Percentiles rank a stretch among this genome's conserved stretches.
Evolutionary conservation across 2,113 vertebrate genomes (phyloP).

Genomic region (Hirundichthys speculiger): DNA sequence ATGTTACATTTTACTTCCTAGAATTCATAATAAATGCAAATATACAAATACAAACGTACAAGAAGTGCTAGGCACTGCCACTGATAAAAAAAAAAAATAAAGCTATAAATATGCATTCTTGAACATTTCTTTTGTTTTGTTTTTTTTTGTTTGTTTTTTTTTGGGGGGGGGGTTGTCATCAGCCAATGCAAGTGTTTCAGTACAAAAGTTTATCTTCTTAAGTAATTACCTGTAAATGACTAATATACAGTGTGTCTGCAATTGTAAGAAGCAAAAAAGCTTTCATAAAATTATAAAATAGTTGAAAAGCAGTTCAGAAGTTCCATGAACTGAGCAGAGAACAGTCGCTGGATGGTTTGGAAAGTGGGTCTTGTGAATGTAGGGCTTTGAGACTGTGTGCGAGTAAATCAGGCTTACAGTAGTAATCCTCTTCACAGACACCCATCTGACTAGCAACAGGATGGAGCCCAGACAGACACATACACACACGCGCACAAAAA

Average conservation of each 20-base stretch:
- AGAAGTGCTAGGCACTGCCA: background rate
- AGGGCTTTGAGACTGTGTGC: conserved; percentile 79
- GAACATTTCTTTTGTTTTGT: background rate
- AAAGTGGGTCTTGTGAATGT: conserved; percentile 81
- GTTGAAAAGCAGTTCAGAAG: background rate
- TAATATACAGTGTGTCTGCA: background rate
- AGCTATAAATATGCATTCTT: conserved; percentile 4
- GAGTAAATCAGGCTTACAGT: conserved; percentile 81
- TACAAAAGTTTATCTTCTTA: too few species aligned
- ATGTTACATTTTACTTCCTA: background rate
- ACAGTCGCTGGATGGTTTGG: conserved; percentile 33
- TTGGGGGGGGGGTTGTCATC: too few species aligned
- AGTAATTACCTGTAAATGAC: too few species aligned
- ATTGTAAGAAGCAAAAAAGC: background rate
- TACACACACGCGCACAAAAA: conserved; percentile 11
- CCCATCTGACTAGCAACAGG: conserved; percentile 80
- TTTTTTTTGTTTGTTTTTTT: too few species aligned
- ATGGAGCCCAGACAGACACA: conserved; percentile 62
- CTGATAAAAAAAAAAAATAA: conserved; percentile 5
- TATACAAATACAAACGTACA: too few species aligned
- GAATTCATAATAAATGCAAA: too few species aligned
- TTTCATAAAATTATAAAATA: background rate
- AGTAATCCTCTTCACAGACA: conserved; percentile 83
- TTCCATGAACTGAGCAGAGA: conserved; percentile 20
- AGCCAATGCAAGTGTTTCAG: too few species aligned